A percentile compares a stretch with the other conserved stretches of the same genome.
These are phyloP conservation scores for Agonopterix subpropinquella DNA, from an alignment of 2,888 invertebrate species.

Conservation along the genomic window DNA sequence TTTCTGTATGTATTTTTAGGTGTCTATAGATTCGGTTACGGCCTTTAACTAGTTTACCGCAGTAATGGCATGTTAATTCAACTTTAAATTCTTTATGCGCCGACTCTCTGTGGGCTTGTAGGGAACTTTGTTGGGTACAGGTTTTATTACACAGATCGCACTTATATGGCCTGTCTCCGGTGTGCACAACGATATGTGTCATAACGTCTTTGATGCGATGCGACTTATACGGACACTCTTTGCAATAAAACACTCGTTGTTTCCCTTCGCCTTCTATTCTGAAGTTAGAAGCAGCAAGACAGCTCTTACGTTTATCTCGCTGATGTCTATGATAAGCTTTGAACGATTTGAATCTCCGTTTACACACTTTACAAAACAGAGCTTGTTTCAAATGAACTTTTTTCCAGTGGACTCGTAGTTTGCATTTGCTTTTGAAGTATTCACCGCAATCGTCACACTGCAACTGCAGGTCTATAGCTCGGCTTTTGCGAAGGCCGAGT, in stretches of 20 bases:
- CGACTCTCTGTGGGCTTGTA: constrained; percentile 41
- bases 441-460: constrained; percentile 38
- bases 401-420: constrained; percentile 36
- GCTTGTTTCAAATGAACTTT: constrained; percentile 21
- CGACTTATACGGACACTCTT: constrained; percentile 41
- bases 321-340: constrained; percentile 34
- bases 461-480: constrained; percentile 28
- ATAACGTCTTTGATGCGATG: constrained; percentile 38
- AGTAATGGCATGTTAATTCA: constrained; percentile 47
- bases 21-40: constrained; percentile 40
- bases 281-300: constrained; percentile 23
- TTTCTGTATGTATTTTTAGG: constrained; percentile 29
- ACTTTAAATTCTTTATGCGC: constrained; percentile 33
- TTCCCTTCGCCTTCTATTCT: constrained; percentile 39
- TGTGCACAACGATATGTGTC: constrained; percentile 40
- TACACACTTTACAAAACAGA: constrained; percentile 27
- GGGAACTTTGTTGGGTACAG: constrained; percentile 43
- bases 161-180: constrained; percentile 40
- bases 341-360: constrained; percentile 32
- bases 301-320: constrained; percentile 23
- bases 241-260: constrained; percentile 34
- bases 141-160: constrained; percentile 41
- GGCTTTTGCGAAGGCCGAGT: constrained; percentile 15
- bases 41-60: constrained; percentile 48
- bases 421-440: constrained; percentile 34